Percentiles rank a stretch among this genome's conserved stretches.
Conservation (phyloP, 2,888 invertebrate species). For the Troides helena region DNA sequence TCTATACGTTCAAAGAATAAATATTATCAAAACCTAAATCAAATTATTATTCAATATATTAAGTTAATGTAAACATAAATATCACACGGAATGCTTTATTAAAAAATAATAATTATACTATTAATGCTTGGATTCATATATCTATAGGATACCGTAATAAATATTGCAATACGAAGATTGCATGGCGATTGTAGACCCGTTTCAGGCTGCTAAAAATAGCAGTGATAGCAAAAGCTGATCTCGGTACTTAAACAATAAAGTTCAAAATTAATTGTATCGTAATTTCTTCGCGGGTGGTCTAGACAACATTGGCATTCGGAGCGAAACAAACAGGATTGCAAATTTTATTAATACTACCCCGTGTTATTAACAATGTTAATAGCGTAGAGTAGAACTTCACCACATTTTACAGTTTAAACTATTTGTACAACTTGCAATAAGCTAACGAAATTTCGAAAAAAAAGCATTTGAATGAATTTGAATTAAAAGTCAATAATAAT, state of each 20-base stretch:
- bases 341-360: constrained; percentile 68
- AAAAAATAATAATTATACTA: no score
- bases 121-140: background rate
- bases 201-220: constrained; percentile 6
- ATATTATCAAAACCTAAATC: no score
- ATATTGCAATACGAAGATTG: constrained; percentile 48
- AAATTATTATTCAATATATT: no score
- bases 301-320: constrained; percentile 65
- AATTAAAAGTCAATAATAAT: no score
- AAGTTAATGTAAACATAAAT: no score
- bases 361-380: constrained; percentile 49
- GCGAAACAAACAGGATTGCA: constrained; percentile 68
- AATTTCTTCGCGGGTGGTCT: constrained; percentile 75
- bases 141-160: constrained; percentile 51
- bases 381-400: background rate
- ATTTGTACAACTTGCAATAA: no score
- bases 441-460: no score
- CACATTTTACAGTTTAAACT: no score
- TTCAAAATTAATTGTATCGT: constrained; percentile 58
- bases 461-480: no score
- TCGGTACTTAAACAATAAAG: constrained; percentile 67
- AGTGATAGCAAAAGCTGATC: constrained; percentile 36
- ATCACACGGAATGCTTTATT: no score
- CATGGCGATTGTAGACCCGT: constrained; percentile 56
- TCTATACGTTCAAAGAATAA: no score